Base-by-base conservation (phyloP, 2,888 invertebrate species). In the Apantesis nais region DNA sequence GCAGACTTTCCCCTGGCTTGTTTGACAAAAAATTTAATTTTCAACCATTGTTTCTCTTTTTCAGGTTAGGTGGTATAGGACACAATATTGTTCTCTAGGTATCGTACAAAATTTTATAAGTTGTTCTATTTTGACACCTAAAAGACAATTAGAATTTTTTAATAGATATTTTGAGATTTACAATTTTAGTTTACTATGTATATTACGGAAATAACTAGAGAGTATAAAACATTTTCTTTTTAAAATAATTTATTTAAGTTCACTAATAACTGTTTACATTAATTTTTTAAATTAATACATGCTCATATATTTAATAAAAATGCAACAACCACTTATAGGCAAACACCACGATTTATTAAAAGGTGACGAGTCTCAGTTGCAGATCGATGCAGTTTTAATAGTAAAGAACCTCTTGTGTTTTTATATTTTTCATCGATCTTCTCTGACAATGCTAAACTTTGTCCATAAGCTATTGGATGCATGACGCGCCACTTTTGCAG, bases 391-490 rank as follows among this genome's bases (percentile, higher is more conserved):
- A 74, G 25, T 14, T 8, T 73, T 81, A 79, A 79, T 78, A 77
- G 76, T 82, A 81, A 76, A 70, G 62, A 65, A 69, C 70, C 80
- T 80, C 62, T 72, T 78, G 58, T 71, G 64, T 64, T 62, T 73
- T 80, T 76, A 74, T 70, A 39, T 73, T 79, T 79, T 72, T 39
- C 69, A 82, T 80, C 82, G 80, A 78, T 72, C 73, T 67, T 62
- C 74, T 71, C 73, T 71, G 80, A 82, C 78, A 83, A 74, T 77
- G 68, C 67, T 83, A 82, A 80, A 78, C 84, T 68, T 72, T 73
- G 78, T 52, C 29, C 29, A 8, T 74, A 76, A 67, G 74, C 82
- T 86, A 86, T 85, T 85, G 84, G 85, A 34, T 79, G 73, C 11
- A 29, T 60, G 60, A 60, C n/a, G 41, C 8, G 31, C 31, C 22